phyloP scores from a whole-genome alignment of 2,113 vertebrate species.

The Pollimyrus isidori region DNA sequence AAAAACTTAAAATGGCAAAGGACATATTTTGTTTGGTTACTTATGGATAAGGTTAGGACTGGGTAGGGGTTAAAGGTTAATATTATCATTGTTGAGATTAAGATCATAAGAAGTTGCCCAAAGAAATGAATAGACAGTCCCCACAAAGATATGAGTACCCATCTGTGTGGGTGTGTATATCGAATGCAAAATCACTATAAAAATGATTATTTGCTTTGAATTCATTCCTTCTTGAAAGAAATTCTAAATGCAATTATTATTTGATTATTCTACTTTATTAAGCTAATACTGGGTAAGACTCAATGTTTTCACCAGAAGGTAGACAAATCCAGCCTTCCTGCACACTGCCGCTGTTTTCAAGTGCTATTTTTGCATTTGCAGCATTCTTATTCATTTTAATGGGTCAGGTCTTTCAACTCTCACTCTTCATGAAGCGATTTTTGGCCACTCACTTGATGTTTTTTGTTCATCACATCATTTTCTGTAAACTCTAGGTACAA shows the following conservation, averaged over 20 bases:
- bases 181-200: not conserved
- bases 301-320: not conserved
- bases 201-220: not conserved
- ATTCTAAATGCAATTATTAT: not conserved
- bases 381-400: not conserved
- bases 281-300: not conserved
- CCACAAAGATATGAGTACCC: too few relatives aligned
- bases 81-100: too few relatives aligned
- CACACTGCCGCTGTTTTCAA: not conserved
- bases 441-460: not conserved
- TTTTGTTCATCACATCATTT: not conserved
- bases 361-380: not conserved
- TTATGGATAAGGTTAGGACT: too few relatives aligned
- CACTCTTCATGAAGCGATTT: not conserved
- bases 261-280: not conserved
- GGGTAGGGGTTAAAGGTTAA: too few relatives aligned
- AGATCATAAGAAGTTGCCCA: too few relatives aligned
- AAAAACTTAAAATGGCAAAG: too few relatives aligned
- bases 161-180: too few relatives aligned
- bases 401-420: not conserved
- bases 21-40: too few relatives aligned
- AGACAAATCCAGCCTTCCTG: not conserved
- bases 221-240: not conserved
- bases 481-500: not conserved
- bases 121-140: too few relatives aligned